phyloP scores from a whole-genome alignment of 2,113 vertebrate genomes.

The Grantiella picta region DNA sequence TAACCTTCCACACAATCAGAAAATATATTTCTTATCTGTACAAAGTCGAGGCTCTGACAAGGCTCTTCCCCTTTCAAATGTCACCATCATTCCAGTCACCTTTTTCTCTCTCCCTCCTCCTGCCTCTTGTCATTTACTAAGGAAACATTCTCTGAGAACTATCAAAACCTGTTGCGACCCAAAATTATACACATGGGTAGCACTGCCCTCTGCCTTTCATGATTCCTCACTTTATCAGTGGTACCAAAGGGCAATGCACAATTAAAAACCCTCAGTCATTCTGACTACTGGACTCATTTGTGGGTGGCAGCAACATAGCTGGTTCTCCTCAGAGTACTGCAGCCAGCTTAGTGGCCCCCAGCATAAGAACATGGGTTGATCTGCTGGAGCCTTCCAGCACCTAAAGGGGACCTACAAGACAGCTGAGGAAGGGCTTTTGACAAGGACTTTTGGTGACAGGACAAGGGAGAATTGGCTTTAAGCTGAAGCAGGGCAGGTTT shows the following conservation, averaged over 20 bases:
- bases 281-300: not conserved
- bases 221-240: not conserved
- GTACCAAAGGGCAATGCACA: not conserved
- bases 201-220: not conserved
- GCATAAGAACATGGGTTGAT: not conserved
- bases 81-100: constrained; percentile 10
- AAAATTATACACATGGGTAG: not conserved
- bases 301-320: not conserved
- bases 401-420: not conserved
- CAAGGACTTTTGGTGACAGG: not conserved
- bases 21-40: constrained; percentile 57
- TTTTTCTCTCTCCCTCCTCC: not conserved
- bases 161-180: not conserved
- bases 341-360: accelerated
- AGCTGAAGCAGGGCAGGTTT: not conserved
- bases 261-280: not conserved
- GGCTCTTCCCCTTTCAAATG: constrained; percentile 47
- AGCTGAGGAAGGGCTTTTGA: not conserved
- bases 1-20: constrained; percentile 9
- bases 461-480: not conserved
- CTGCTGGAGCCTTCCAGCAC: not conserved
- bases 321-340: not conserved
- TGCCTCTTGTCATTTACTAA: not conserved
- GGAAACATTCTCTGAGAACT: not conserved
- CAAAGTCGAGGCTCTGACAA: constrained; percentile 49